phyloP scores from a whole-genome alignment of 1,140 invertebrate species.

The Papilio aristodemus region DNA sequence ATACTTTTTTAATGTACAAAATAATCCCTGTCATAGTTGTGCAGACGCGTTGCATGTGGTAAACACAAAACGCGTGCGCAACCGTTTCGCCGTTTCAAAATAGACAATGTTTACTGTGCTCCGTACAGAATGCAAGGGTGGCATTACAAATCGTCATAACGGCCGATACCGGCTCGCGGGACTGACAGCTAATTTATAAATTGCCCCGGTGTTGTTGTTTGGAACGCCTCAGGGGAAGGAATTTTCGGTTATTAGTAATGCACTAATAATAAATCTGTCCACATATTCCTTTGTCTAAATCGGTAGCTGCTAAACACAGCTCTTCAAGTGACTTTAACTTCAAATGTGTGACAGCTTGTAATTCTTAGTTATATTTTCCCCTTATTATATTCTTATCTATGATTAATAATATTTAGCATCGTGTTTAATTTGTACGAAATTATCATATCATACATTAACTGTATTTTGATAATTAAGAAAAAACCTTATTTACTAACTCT shows the following conservation, averaged over 20 bases:
- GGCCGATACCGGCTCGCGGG: slow-evolving; percentile 49
- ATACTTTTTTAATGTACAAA: not conserved
- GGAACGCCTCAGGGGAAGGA: slow-evolving; percentile 35
- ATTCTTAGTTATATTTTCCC: not conserved
- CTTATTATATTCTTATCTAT: too few relatives aligned
- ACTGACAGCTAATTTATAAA: slow-evolving; percentile 61
- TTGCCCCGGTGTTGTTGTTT: slow-evolving; percentile 49
- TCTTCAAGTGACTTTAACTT: not conserved
- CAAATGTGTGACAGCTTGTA: not conserved
- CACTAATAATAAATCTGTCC: slow-evolving; percentile 32
- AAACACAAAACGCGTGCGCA: not conserved
- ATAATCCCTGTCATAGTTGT: not conserved
- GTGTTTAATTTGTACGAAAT: too few relatives aligned
- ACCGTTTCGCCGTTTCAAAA: slow-evolving; percentile 43
- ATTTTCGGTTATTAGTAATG: slow-evolving; percentile 33
- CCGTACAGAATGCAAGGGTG: slow-evolving; percentile 46
- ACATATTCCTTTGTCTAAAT: slow-evolving; percentile 10
- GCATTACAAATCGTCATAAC: slow-evolving; percentile 64
- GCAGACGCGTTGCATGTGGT: slow-evolving; percentile 1
- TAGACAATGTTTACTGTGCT: slow-evolving; percentile 50
- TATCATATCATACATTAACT: too few relatives aligned
- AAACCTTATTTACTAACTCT: too few relatives aligned
- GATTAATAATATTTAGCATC: too few relatives aligned
- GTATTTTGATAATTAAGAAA: too few relatives aligned
- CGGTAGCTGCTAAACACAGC: not conserved